phyloP scores from a whole-genome alignment of 37 sponge, comb jelly and placozoan species.

The Ianthella basta region DNA sequence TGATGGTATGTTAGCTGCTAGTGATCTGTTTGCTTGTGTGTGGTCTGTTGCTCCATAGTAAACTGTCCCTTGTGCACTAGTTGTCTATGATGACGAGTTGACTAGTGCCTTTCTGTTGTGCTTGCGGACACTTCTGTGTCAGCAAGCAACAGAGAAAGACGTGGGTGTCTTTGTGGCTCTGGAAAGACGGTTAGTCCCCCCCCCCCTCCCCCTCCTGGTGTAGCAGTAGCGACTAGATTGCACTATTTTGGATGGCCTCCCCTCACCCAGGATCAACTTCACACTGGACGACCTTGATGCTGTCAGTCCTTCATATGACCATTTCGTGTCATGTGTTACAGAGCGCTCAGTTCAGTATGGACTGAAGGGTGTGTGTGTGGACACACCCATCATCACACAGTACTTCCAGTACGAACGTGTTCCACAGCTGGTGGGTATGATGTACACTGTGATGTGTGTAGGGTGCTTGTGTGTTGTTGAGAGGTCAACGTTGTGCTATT shows the following conservation, averaged over 20 bases:
- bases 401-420: slow-evolving; percentile 18
- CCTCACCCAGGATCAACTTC: slow-evolving; percentile 27
- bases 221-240: neutral
- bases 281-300: slow-evolving; percentile 29
- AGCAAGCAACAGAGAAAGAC: neutral
- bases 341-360: neutral
- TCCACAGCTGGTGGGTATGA: slow-evolving; percentile 20
- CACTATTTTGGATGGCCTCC: neutral
- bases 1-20: slow-evolving; percentile 18
- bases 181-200: slow-evolving; percentile 1
- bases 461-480: neutral
- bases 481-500: no score
- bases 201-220: neutral
- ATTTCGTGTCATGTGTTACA: slow-evolving; percentile 17
- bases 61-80: neutral
- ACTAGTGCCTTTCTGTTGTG: slow-evolving; percentile 2
- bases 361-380: neutral
- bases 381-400: neutral
- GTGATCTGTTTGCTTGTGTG: neutral
- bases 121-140: neutral
- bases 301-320: slow-evolving; percentile 27
- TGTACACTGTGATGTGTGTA: neutral
- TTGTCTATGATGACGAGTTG: slow-evolving; percentile 28
- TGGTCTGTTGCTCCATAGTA: no score
- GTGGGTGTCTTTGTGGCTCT: slow-evolving; percentile 21